Evolutionary conservation across 1,140 invertebrate genomes (phyloP).

Genomic region (Zophobas atratus): DNA sequence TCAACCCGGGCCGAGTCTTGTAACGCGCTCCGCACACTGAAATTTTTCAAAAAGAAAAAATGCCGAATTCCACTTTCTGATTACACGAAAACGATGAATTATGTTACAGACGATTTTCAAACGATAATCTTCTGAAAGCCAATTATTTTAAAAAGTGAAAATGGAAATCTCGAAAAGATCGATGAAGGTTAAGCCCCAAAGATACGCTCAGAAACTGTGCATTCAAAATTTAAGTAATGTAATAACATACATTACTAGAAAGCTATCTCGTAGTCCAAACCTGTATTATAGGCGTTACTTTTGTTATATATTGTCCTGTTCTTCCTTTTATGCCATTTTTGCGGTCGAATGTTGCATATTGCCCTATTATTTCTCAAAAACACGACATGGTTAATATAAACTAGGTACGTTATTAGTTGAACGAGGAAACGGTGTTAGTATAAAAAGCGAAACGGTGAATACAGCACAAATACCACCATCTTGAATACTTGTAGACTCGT

Average conservation of each 20-base stretch:
- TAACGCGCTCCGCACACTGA: constrained; percentile 96
- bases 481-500: constrained; percentile 37
- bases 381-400: neutral
- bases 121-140: constrained; percentile 54
- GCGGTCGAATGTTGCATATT: no score
- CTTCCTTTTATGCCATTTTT: no score
- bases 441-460: constrained; percentile 11
- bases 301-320: no score
- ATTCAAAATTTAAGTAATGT: neutral
- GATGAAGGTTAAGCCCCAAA: constrained; percentile 10
- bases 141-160: constrained; percentile 19
- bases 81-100: constrained; percentile 44
- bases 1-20: constrained; percentile 96
- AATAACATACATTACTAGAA: no score
- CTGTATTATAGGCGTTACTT: no score
- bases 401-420: constrained; percentile 1
- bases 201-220: constrained; percentile 1
- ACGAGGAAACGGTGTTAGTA: constrained; percentile 19
- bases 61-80: constrained; percentile 48
- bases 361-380: no score
- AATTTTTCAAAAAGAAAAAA: constrained; percentile 67
- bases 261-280: no score
- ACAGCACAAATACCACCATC: constrained; percentile 27
- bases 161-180: no score
- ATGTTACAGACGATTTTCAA: constrained; percentile 46